These are phyloP conservation scores for Spicauda simplicius DNA, from an alignment of 2,888 invertebrate species.

Conservation along the genomic window DNA sequence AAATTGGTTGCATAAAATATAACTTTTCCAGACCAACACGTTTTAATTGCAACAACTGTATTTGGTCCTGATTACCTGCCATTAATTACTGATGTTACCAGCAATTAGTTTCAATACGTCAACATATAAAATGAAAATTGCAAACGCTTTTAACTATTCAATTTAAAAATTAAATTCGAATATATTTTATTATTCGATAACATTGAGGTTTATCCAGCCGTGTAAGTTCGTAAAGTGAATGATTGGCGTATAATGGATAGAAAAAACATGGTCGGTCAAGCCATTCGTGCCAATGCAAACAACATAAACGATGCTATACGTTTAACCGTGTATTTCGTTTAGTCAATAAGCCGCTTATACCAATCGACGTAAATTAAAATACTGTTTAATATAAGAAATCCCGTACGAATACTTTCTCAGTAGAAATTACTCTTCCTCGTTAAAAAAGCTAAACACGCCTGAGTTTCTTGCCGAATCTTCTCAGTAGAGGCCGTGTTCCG, in stretches of 20 bases:
- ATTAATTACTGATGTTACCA: constrained; percentile 33
- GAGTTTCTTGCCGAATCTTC: no score
- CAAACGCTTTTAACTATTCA: constrained; percentile 10
- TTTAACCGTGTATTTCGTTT: no score
- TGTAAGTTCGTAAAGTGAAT: background rate
- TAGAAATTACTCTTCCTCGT: no score
- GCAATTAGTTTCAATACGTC: constrained; percentile 30
- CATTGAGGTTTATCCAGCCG: background rate
- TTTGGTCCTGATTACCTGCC: constrained; percentile 27
- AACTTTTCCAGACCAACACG: constrained; percentile 22
- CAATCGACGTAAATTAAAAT: no score
- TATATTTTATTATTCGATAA: background rate
- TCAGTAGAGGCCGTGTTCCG: no score
- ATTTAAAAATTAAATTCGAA: constrained; percentile 7
- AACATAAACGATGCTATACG: no score
- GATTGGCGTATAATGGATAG: background rate
- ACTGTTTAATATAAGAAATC: no score
- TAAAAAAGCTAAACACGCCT: no score
- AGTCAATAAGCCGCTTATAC: no score
- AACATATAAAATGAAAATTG: constrained; percentile 14
- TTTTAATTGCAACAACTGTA: constrained; percentile 26
- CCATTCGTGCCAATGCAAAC: no score
- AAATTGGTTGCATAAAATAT: constrained; percentile 14
- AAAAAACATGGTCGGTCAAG: background rate
- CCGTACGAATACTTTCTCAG: no score